phyloP scores from a whole-genome alignment of 1,140 invertebrate genomes.

The Panagrolaimus sp. region DNA sequence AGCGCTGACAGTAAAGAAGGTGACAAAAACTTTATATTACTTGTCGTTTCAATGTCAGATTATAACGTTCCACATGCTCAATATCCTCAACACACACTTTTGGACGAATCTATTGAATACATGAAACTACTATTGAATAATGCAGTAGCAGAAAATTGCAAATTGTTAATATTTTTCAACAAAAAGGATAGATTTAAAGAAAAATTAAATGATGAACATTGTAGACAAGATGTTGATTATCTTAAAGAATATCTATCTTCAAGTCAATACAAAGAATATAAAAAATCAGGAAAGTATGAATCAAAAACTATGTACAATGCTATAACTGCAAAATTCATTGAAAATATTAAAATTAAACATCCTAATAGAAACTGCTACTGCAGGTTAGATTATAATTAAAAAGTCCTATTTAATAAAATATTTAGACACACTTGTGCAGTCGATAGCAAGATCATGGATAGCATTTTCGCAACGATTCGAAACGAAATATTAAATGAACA shows the following conservation, averaged over 20 bases:
- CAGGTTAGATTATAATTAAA: slow-evolving; percentile 27
- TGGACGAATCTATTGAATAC: slow-evolving; percentile 42
- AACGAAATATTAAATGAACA: slow-evolving; percentile 35
- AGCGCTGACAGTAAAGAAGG: slow-evolving; percentile 25
- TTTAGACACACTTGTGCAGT: slow-evolving; percentile 47
- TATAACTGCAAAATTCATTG: slow-evolving; percentile 32
- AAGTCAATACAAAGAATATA: slow-evolving; percentile 28
- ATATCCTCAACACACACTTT: slow-evolving; percentile 36
- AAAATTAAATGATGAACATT: slow-evolving; percentile 34
- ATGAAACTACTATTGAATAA: slow-evolving; percentile 42
- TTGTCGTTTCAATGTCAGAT: slow-evolving; percentile 48
- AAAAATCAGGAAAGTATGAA: slow-evolving; percentile 33
- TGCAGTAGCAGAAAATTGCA: slow-evolving; percentile 41
- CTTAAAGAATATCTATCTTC: slow-evolving; percentile 21
- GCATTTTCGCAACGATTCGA: slow-evolving; percentile 44
- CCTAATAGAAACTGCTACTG: slow-evolving; percentile 34
- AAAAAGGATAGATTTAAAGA: slow-evolving; percentile 44
- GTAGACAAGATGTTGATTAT: slow-evolving; percentile 39
- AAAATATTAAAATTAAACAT: slow-evolving; percentile 25
- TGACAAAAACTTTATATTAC: slow-evolving; percentile 41
- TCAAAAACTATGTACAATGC: slow-evolving; percentile 35
- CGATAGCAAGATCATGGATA: slow-evolving; percentile 49
- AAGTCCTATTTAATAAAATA: background rate
- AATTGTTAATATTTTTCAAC: slow-evolving; percentile 51
- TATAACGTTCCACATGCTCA: slow-evolving; percentile 46